phyloP scores from a whole-genome alignment of 2,113 vertebrate species.

The Procavia capensis region DNA sequence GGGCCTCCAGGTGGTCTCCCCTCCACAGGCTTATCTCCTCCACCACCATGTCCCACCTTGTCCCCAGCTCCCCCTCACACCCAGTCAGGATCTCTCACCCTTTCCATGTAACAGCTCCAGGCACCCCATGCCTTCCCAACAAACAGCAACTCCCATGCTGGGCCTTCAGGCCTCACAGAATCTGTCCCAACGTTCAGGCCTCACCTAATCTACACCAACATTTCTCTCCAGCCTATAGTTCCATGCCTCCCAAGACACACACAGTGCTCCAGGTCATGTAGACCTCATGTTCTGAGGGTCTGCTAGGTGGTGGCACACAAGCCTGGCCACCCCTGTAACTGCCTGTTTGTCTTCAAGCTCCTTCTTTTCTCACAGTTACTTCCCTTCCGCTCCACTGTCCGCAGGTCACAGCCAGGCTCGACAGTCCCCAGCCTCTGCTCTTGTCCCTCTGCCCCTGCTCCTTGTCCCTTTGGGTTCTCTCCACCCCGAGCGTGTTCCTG shows the following conservation, averaged over 20 bases:
- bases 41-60: background rate
- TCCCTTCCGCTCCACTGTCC: background rate
- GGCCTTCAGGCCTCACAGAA: background rate
- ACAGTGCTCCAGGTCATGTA: fast-evolving
- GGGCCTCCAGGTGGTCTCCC: background rate
- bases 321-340: background rate
- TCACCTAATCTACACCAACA: background rate
- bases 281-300: no score
- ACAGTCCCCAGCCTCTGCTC: background rate
- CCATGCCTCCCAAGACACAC: fast-evolving
- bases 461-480: background rate
- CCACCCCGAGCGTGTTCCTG: fast-evolving
- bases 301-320: no score
- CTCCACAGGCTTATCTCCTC: background rate
- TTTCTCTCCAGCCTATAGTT: background rate
- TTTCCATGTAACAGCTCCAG: background rate
- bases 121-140: fast-evolving
- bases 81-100: fast-evolving
- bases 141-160: background rate
- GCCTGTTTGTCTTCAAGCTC: background rate
- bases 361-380: background rate
- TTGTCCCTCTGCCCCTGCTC: fast-evolving
- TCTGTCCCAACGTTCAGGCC: background rate
- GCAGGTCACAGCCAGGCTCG: background rate
- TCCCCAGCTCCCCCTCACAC: background rate